Evolutionary conservation across 2,113 vertebrate genomes (phyloP).

Genomic region (Hippocampus mohnikei): DNA sequence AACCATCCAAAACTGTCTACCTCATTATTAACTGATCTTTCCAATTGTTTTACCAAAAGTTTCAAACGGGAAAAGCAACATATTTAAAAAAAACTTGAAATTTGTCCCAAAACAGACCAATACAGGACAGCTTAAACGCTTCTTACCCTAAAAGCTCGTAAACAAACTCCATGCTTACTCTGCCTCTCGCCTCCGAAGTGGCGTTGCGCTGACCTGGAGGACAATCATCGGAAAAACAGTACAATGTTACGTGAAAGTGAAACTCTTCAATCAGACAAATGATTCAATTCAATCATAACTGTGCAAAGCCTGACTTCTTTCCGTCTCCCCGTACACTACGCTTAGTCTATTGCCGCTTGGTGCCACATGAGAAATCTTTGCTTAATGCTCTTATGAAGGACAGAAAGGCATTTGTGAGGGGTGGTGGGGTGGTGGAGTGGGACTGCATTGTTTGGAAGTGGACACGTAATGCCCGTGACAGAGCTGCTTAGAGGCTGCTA

Average conservation of each 20-base stretch:
- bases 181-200: constrained; percentile 10
- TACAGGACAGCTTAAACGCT: background rate
- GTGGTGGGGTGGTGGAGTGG: constrained; percentile 14
- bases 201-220: constrained; percentile 7
- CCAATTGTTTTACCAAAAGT: background rate
- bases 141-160: constrained; percentile 67
- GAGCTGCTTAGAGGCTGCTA: constrained; percentile 48
- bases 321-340: background rate
- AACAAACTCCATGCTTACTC: constrained; percentile 56
- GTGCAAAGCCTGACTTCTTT: background rate
- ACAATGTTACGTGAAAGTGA: background rate
- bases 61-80: background rate
- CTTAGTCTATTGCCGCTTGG: constrained; percentile 19
- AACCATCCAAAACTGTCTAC: too few species aligned
- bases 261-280: background rate
- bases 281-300: constrained; percentile 6
- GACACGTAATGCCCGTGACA: constrained; percentile 42
- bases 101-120: background rate
- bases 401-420: constrained; percentile 55
- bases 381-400: constrained; percentile 71
- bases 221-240: constrained; percentile 6
- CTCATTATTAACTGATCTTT: too few species aligned
- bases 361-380: constrained; percentile 62
- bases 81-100: background rate
- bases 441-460: constrained; percentile 42